Evolutionary conservation across 64 coral and sea anemone species (phyloP), one percentile per base, ranked within the genome.

Genomic region (Porites lutea): DNA sequence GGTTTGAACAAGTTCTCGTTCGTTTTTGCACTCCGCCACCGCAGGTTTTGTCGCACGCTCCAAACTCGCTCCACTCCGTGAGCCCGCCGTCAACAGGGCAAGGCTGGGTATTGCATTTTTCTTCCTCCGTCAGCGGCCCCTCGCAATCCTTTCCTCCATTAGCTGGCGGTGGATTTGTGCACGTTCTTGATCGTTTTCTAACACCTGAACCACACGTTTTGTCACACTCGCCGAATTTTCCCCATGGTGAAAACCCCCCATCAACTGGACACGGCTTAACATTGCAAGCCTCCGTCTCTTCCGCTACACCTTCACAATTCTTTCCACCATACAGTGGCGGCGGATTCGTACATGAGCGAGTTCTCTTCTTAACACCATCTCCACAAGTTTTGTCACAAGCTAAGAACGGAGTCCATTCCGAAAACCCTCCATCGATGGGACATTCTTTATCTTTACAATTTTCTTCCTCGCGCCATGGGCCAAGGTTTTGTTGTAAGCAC

Each of bases 261-360:
- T 92, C 23, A 22, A 92, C 58, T 48, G 90, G 90, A 73, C 90
- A 92, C n/a, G 68, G 81, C 18, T 92, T 71, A 20, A 62, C 74
- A 20, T 92, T 92, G 57, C 90, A 92, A 20, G 59, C 6, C 67
- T 77, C 2, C 12, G 81, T 92, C 70, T 86, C 81, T 65, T 92
- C 90, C 50, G 60, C 21, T 0, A 27, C 0, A 15, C 88, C 95
- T 15, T 37, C 66, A 43, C 95, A 96, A 55, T 13, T 22, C 59
- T 90, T 90, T 5, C 95, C 95, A 11, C 50, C 91, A 27, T 80
- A 86, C 45, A 77, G 83, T 8, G 95, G 95, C 15, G 51, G 10
- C 20, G 95, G 95, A 43, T 96, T 96, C 13, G 91, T 90, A 44
- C 95, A 96, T 12, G 91, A 81, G 9, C 95, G 37, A 11, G 53